phyloP scores from a whole-genome alignment of 2,113 vertebrate species.

The Atrichornis clamosus region DNA sequence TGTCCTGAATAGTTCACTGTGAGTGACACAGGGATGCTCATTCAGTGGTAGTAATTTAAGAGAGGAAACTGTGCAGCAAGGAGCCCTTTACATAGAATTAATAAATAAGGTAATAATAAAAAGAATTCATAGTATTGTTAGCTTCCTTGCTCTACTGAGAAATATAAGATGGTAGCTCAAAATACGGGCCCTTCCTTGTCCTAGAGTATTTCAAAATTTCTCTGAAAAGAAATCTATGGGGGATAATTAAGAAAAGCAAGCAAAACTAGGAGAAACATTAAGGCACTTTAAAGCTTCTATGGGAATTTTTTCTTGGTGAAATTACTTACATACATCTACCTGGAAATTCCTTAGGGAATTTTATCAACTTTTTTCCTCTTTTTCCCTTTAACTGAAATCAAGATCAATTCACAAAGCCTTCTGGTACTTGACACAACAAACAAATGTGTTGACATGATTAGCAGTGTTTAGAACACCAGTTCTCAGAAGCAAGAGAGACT shows the following conservation, averaged over 20 bases:
- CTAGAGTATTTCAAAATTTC: background rate
- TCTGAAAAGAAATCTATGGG: background rate
- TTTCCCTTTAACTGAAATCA: slow-evolving; percentile 33
- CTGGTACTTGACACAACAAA: slow-evolving; percentile 11
- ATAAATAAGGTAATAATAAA: background rate
- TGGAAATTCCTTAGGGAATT: background rate
- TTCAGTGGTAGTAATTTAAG: background rate
- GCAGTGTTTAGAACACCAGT: background rate
- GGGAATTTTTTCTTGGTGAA: slow-evolving; percentile 47
- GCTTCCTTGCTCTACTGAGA: background rate
- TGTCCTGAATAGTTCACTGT: background rate
- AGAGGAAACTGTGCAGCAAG: background rate
- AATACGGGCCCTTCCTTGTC: background rate
- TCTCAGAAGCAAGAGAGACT: background rate
- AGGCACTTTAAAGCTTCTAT: slow-evolving; percentile 32
- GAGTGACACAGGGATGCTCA: background rate
- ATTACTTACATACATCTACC: slow-evolving; percentile 43
- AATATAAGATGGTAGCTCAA: background rate
- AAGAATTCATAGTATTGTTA: background rate
- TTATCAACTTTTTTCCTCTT: background rate
- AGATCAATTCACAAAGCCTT: slow-evolving; percentile 30
- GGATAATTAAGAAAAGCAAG: background rate
- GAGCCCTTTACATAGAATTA: background rate
- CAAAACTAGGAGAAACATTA: background rate
- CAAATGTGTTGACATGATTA: slow-evolving; percentile 30